Conservation (phyloP, 2,888 invertebrate genomes). For the Temnothorax ravouxi region DNA sequence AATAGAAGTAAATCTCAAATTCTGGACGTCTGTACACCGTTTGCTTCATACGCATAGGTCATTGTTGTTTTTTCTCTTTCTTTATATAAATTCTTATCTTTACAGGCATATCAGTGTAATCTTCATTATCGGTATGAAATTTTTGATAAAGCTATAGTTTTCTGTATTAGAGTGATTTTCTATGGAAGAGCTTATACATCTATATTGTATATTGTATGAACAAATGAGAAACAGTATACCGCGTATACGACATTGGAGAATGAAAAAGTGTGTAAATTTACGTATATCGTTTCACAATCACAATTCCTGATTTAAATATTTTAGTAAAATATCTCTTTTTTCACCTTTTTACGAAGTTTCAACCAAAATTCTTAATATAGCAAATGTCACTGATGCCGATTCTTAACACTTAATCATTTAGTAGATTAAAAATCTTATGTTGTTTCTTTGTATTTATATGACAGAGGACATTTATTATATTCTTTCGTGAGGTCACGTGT, state of each 20-base stretch:
- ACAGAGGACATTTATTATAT: conserved; percentile 28
- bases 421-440: conserved; percentile 48
- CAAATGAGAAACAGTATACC: conserved; percentile 22
- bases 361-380: conserved; percentile 19
- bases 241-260: background rate
- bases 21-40: conserved; percentile 10
- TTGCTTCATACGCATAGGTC: conserved; percentile 1
- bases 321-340: conserved; percentile 45
- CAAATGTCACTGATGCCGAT: conserved; percentile 68
- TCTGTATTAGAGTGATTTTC: conserved; percentile 51
- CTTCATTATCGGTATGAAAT: conserved; percentile 60
- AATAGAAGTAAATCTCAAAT: conserved; percentile 53
- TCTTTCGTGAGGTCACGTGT: background rate
- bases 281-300: conserved; percentile 16
- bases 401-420: conserved; percentile 63
- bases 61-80: conserved; percentile 4
- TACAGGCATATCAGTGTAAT: conserved; percentile 7
- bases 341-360: background rate
- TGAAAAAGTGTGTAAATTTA: conserved; percentile 22
- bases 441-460: conserved; percentile 29
- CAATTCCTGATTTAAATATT: conserved; percentile 33
- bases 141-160: conserved; percentile 61
- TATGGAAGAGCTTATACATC: conserved; percentile 43
- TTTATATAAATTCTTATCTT: conserved; percentile 43
- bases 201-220: conserved; percentile 42